Base-by-base conservation (phyloP, 2,797 vertebrate species). In the Neoniphon sammara region DNA sequence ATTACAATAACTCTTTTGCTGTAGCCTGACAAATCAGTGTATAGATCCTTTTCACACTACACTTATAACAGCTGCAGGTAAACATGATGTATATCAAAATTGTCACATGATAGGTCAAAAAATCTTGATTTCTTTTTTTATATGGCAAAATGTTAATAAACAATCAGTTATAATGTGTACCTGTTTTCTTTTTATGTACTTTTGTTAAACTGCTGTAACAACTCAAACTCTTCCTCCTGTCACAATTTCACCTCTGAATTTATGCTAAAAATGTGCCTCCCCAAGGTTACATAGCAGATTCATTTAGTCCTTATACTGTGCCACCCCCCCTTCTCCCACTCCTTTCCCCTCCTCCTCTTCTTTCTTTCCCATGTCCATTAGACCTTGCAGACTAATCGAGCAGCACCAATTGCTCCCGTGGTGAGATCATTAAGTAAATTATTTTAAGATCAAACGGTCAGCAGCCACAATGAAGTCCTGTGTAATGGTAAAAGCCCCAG, bases 361-460 rank as follows among this genome's bases (percentile, higher is more conserved):
- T 94, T 92, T 95, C 92, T 93, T 88, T 91, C 91, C 94, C 95
- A 96, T 96, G 96, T 97, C 97, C 96, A 98, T 98, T 98, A 99
- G 96, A 95, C 96, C 95, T 96, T 95, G 94, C 95, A 96, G 96
- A 94, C 95, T 98, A 97, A 98, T 98, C 95, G 96, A 92, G 94
- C 95, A 95, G 95, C 93, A 96, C 96, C 96, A 96, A 96, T 97
- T 96, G 96, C 96, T 98, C 96, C 96, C 94, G 95, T 95, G 94
- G 96, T 97, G 97, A 98, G 96, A 98, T 98, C 96, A 99, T 99
- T 98, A 99, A 98, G 96, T 96, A 96, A 97, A 99, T 99, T 96
- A 98, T 99, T 98, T 98, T 97, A 96, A 98, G 97, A 98, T 99
- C 97, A 99, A 99, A 99, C 95, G 95, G 95, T 96, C 95, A 94